Percentiles rank a stretch among this genome's conserved stretches.
Evolutionary conservation across 2,113 vertebrate genomes (phyloP).

Genomic region (Sphyrna mokarran): DNA sequence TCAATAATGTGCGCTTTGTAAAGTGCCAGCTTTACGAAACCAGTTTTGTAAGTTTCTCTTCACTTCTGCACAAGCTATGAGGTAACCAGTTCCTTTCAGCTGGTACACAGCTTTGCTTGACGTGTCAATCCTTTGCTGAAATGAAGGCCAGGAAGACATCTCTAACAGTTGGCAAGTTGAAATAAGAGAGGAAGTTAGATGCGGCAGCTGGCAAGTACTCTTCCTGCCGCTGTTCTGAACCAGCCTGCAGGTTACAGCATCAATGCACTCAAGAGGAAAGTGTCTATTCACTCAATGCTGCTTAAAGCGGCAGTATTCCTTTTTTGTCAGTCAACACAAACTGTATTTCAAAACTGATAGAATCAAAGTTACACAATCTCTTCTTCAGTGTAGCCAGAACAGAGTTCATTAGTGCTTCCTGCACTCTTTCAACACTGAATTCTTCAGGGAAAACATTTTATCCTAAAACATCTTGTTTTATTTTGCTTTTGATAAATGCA

Average conservation of each 20-base stretch:
- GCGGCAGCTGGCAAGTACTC: slow-evolving; percentile 2
- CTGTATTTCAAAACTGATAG: slow-evolving; percentile 7
- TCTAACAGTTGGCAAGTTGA: slow-evolving; percentile 27
- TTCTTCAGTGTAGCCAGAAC: slow-evolving; percentile 7
- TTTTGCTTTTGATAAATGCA: neutral
- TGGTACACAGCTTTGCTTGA: slow-evolving; percentile 2
- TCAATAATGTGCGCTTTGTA: neutral
- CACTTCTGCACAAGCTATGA: slow-evolving; percentile 29
- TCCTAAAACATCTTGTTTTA: neutral
- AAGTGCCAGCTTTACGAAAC: neutral
- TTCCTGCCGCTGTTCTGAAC: neutral
- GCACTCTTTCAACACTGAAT: neutral
- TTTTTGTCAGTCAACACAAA: neutral
- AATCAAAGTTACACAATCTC: slow-evolving; percentile 28
- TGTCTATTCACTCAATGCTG: neutral
- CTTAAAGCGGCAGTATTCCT: slow-evolving; percentile 29
- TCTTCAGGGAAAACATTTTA: neutral
- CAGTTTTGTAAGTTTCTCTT: slow-evolving; percentile 18
- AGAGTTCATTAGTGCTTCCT: neutral
- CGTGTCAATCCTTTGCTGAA: neutral
- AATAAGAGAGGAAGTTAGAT: neutral
- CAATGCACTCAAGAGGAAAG: neutral
- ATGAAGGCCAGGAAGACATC: neutral
- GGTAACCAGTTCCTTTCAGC: slow-evolving; percentile 33
- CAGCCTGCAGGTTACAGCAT: slow-evolving; percentile 26